A percentile compares a stretch with the other conserved stretches of the same genome.
phyloP scores from a whole-genome alignment of 2,797 vertebrate species.

The Bradypus variegatus region DNA sequence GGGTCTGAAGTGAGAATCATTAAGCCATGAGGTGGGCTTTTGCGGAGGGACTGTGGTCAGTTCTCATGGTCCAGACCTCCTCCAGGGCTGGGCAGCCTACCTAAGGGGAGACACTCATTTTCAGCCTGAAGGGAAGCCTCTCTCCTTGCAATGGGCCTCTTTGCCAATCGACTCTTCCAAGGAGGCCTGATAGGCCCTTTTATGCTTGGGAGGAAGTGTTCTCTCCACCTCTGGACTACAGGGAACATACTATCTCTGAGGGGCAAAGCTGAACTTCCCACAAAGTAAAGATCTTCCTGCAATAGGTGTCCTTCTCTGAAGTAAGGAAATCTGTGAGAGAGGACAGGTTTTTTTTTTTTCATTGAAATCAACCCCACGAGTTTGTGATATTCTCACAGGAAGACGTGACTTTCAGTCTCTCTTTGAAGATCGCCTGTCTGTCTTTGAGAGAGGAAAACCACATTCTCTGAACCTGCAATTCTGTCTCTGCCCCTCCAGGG shows the following conservation, averaged over 20 bases:
- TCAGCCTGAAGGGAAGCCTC: neutral
- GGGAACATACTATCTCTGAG: neutral
- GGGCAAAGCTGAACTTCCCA: slow-evolving; percentile 38
- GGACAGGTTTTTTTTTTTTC: neutral
- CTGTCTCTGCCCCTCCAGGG: neutral
- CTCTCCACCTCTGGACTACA: neutral
- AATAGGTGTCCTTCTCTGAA: slow-evolving; percentile 36
- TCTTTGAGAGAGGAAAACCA: slow-evolving; percentile 1
- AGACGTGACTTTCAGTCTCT: neutral
- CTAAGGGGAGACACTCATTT: slow-evolving; percentile 14
- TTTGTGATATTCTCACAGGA: slow-evolving; percentile 32
- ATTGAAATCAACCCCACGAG: neutral
- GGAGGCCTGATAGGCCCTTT: neutral
- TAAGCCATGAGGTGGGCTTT: neutral
- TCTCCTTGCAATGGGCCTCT: neutral
- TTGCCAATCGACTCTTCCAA: slow-evolving; percentile 12
- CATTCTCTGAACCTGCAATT: slow-evolving; percentile 22
- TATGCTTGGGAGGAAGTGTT: neutral
- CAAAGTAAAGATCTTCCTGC: slow-evolving; percentile 30
- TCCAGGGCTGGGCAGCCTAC: neutral
- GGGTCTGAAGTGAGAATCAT: neutral
- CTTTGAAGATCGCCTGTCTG: neutral
- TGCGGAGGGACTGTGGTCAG: neutral
- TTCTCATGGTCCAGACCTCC: neutral
- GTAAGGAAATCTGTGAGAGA: slow-evolving; percentile 18